Evolutionary conservation across 2,113 vertebrate genomes (phyloP), one percentile per base, ranked within the genome.

Genomic region (Trichechus manatus): DNA sequence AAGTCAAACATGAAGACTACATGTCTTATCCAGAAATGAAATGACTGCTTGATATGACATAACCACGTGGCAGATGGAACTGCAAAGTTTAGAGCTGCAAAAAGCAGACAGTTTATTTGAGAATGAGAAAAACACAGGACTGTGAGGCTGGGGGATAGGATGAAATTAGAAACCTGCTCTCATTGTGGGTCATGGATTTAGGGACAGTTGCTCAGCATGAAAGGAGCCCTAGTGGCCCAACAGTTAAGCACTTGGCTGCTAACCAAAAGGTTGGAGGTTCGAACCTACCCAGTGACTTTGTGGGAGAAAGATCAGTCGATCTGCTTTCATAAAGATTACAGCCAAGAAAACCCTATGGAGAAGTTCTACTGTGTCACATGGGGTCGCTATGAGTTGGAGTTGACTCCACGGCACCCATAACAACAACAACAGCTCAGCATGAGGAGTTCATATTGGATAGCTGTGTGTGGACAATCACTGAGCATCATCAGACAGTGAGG

Each of bases 1-100:
- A 36, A 95, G 92, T 79, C 93, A 74, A 70, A 70, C 82, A 53
- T 15, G 39, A 89, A 63, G 95, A 85, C 82, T 31, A 47, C 44
- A 8, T 85, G n/a, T 56, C 9, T 94, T 85, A 77, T 75, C 75
- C 94, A 47, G 93, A 90, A 93, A 94, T 80, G 89, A 87, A 53
- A 53, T 33, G 87, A 68, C 66, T 66, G 77, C 96, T 94, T 33
- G 89, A 64, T 89, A 86, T 36, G 53, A 74, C 19, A 64, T 64
- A 68, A 25, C 29, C 19, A 6, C 64, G 68, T 63, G 84, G 29
- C 42, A 81, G 81, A 78, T 33, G 31, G 36, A n/a, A 44, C 44
- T 36, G 42, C 80, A 27, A 39, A 80, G 23, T 85, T 85, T 47
- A 89, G 74, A 90, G 36, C 59, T 61, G n/a, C 53, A 29, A 50